Evolutionary conservation across 2,797 vertebrate genomes (phyloP).

Genomic region (Chloroceryle amazona): DNA sequence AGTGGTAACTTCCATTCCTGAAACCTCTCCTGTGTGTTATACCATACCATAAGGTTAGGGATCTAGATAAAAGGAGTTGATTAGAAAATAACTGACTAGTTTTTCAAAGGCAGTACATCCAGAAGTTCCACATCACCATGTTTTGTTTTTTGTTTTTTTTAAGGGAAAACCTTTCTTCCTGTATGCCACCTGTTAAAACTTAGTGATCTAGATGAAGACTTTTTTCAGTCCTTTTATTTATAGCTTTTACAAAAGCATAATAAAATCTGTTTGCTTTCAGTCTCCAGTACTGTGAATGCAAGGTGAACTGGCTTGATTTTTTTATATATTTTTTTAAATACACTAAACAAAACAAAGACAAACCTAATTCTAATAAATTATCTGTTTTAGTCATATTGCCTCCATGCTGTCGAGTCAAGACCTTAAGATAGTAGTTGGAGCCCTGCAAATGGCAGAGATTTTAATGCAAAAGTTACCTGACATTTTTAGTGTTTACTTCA

Average conservation of each 20-base stretch:
- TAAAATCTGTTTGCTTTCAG: neutral
- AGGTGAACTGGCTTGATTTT: neutral
- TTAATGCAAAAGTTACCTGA: conserved; percentile 99
- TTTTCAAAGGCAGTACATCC: neutral
- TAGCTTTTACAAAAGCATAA: neutral
- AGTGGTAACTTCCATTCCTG: neutral
- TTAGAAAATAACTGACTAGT: neutral
- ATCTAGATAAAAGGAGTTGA: neutral
- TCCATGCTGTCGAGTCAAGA: conserved; percentile 99
- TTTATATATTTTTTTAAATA: neutral
- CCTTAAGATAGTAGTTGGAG: conserved; percentile 99
- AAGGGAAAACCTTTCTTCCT: neutral
- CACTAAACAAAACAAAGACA: neutral
- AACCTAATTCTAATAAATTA: conserved; percentile 48
- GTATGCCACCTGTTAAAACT: neutral
- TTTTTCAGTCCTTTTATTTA: neutral
- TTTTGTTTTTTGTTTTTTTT: neutral
- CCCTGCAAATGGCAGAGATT: conserved; percentile 99
- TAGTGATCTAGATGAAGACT: neutral
- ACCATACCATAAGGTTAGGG: rapidly evolving
- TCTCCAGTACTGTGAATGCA: neutral
- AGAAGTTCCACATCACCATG: rapidly evolving
- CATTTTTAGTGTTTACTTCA: conserved; percentile 99
- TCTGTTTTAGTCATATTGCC: conserved; percentile 94
- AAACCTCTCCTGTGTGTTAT: neutral